phyloP scores from a whole-genome alignment of 64 coral and sea anemone genomes.

The Stichodactyla helianthus region DNA sequence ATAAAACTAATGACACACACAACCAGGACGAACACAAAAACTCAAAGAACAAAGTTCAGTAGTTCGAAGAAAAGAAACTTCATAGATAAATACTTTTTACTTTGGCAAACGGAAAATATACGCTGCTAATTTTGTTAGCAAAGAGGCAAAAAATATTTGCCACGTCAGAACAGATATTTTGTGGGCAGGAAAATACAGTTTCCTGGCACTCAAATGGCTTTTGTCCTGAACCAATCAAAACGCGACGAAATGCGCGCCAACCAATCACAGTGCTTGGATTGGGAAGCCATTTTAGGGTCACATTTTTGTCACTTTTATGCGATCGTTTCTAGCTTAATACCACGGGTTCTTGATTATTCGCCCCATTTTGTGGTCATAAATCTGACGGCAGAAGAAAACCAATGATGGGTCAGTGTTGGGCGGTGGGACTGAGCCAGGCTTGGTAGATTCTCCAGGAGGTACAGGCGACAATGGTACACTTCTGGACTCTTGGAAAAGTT shows the following conservation, averaged over 20 bases:
- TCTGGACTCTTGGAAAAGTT: conserved; percentile 75
- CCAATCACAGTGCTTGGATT: not conserved
- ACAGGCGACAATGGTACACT: conserved; percentile 66
- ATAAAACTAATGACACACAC: not conserved
- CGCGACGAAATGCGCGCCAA: not conserved
- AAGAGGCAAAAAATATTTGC: not conserved
- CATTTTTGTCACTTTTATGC: not conserved
- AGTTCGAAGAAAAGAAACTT: not conserved
- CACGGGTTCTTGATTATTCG: conserved; percentile 91
- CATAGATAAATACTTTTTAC: not conserved
- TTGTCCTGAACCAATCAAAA: not conserved
- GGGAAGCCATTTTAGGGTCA: not conserved
- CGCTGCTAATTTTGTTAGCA: not conserved
- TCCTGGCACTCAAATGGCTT: not conserved
- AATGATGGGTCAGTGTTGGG: conserved; percentile 78
- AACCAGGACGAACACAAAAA: not conserved
- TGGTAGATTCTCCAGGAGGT: conserved; percentile 79
- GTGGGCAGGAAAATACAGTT: not conserved
- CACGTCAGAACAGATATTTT: not conserved
- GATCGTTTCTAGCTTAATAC: not conserved
- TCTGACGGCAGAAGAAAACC: conserved; percentile 97
- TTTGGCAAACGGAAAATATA: not conserved
- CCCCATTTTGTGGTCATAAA: conserved; percentile 97
- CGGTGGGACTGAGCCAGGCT: conserved; percentile 69
- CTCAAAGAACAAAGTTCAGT: not conserved